Evolutionary conservation across 1,140 invertebrate genomes (phyloP), one percentile per base, ranked within the genome.

Genomic region (Leptinotarsa lineolata): DNA sequence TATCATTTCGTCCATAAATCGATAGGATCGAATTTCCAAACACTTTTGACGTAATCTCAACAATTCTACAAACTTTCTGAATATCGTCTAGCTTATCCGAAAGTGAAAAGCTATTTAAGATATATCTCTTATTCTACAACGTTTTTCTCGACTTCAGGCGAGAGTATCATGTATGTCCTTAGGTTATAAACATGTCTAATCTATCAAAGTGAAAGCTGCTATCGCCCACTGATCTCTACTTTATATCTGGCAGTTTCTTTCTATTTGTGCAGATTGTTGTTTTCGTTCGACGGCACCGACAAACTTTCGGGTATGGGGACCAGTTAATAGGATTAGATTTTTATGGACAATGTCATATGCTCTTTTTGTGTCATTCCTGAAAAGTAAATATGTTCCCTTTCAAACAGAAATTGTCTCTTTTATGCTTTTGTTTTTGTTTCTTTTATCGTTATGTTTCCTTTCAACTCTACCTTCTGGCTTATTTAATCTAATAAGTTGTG

Each of bases 321-420:
- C 18, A 70, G 24, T 81, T 82, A 82, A 82, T 82, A 82, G 79
- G 80, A 82, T 82, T 82, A 82, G 77, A 82, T 80, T 82, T 82
- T 82, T 82, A 82, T 82, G 81, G 81, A 80, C 76, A 80, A 76
- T 80, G 80, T 81, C 81, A 80, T 81, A 76, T 82, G 80, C 77
- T 79, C 76, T 74, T 69, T 66, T 76, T 66, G 68, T 77, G 74
- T 77, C 79, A 68, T 76, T 68, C 67, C 69, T 72, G 70, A 8
- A 70, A 71, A 68, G 74, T 74, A 78, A 78, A 77, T 73, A 77
- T 73, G 76, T 75, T 74, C 71, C 72, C 18, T 8, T 58, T 75
- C 76, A 48, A 72, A 44, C 70, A 46, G 45, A 65, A 65, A 54
- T 46, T 13, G 22, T 60, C 71, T 68, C 45, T 39, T 64, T 61